A percentile compares a stretch with the other conserved stretches of the same genome.
These are phyloP conservation scores for Recurvirostra avosetta DNA, from an alignment of 2,113 vertebrate species.

Conservation along the genomic window DNA sequence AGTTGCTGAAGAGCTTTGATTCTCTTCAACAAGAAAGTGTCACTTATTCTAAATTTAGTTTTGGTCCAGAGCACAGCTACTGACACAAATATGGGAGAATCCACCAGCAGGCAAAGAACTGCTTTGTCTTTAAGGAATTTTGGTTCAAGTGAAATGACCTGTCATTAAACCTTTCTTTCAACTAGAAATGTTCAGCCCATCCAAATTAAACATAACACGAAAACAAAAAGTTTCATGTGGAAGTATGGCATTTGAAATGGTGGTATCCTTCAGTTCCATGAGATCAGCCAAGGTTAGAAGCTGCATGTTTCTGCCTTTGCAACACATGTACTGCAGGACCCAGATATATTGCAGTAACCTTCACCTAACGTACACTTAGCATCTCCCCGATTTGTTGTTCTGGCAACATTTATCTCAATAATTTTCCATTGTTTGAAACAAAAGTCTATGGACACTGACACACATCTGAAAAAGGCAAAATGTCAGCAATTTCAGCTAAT, in stretches of 20 bases:
- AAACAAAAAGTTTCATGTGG: neutral
- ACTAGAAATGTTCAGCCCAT: neutral
- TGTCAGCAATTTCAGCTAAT: slow-evolving; percentile 47
- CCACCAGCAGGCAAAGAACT: neutral
- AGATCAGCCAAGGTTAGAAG: neutral
- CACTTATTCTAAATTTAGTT: neutral
- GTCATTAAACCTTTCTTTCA: neutral
- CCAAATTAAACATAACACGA: neutral
- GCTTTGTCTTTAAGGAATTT: neutral
- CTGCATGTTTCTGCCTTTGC: neutral
- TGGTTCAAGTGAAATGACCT: neutral
- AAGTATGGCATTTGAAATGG: neutral
- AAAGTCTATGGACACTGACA: slow-evolving; percentile 39
- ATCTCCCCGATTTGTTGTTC: neutral
- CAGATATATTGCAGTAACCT: neutral
- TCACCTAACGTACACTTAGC: neutral
- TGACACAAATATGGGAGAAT: neutral
- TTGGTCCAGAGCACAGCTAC: neutral
- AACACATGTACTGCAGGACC: neutral
- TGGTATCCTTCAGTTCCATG: neutral
- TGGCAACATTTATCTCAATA: slow-evolving; percentile 46
- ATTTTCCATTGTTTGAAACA: slow-evolving; percentile 22
- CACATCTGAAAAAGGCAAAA: slow-evolving; percentile 29
- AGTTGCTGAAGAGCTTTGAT: neutral
- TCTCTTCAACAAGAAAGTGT: neutral